These are phyloP conservation scores for Dynastes maya DNA, from an alignment of 2,888 invertebrate species.

Conservation along the genomic window DNA sequence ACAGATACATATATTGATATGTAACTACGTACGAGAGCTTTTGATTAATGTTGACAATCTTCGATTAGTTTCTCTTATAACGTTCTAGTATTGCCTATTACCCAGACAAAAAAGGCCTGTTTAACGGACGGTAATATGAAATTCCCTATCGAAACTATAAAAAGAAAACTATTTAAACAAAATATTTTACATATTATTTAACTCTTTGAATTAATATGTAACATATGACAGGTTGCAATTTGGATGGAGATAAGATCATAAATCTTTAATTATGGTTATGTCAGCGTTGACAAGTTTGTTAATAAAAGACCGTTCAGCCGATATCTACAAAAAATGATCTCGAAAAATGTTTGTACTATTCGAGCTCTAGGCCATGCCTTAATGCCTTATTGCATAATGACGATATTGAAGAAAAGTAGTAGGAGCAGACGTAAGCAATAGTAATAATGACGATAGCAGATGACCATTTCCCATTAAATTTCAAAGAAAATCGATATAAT, in stretches of 20 bases:
- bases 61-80: constrained; percentile 24
- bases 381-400: constrained; percentile 24
- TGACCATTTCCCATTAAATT: background rate
- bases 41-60: constrained; percentile 29
- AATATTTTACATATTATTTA: constrained; percentile 29
- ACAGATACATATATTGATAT: constrained; percentile 13
- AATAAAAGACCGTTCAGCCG: constrained; percentile 30
- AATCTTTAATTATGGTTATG: constrained; percentile 41
- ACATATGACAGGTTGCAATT: constrained; percentile 45
- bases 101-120: constrained; percentile 13
- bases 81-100: constrained; percentile 24
- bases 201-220: constrained; percentile 40
- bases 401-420: background rate
- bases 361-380: constrained; percentile 11
- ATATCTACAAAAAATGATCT: constrained; percentile 26
- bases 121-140: constrained; percentile 4
- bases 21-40: background rate
- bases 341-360: constrained; percentile 14
- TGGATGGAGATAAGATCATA: constrained; percentile 38
- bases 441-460: background rate
- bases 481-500: background rate
- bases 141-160: constrained; percentile 7
- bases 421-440: background rate
- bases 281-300: constrained; percentile 42
- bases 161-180: constrained; percentile 19